Evolutionary conservation across 1,140 invertebrate species (phyloP), one percentile per base, ranked within the genome.

Genomic region (Platyura marginata): DNA sequence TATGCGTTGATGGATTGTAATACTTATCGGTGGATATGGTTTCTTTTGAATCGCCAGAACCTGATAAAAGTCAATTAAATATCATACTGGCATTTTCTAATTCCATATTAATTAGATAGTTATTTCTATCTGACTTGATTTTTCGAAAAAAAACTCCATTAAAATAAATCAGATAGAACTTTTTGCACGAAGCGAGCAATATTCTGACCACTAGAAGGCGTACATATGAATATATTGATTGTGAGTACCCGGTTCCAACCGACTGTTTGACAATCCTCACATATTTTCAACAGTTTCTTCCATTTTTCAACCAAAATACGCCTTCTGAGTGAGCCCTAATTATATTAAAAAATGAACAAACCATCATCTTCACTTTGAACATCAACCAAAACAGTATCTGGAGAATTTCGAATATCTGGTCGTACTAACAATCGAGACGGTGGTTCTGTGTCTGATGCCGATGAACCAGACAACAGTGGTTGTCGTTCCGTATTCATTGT

Each of bases 1-100:
- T 61, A 51, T 80, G 71, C 5, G 70, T 56, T 5, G 75, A 57
- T 32, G 77, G 77, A 57, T 79, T 67, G 50, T 74, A 76, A 39
- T 68, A 63, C 38, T 15, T 13, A 43, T 38, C 21, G 13, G 25
- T 18, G 9, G 15, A 21, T n/a, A 10, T 13, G 42, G 19, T 4
- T 22, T 22, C 21, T 13, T 18, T 9, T 21, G 38, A 40, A 22
- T 16, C 21, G 2, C 11, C 13, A 22, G 38, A 40, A n/a, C 10
- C 15, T 6, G 34, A 36, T n/a, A n/a, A n/a, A n/a, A n/a, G n/a
- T n/a, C n/a, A n/a, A n/a, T n/a, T n/a, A n/a, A n/a, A n/a, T n/a
- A n/a, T n/a, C n/a, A n/a, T n/a, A n/a, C n/a, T n/a, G n/a, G n/a
- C n/a, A n/a, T n/a, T n/a, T n/a, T n/a, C n/a, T n/a, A n/a, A n/a